Conservation (phyloP, 2,888 invertebrate species). For the Eristalinus aeneus region DNA sequence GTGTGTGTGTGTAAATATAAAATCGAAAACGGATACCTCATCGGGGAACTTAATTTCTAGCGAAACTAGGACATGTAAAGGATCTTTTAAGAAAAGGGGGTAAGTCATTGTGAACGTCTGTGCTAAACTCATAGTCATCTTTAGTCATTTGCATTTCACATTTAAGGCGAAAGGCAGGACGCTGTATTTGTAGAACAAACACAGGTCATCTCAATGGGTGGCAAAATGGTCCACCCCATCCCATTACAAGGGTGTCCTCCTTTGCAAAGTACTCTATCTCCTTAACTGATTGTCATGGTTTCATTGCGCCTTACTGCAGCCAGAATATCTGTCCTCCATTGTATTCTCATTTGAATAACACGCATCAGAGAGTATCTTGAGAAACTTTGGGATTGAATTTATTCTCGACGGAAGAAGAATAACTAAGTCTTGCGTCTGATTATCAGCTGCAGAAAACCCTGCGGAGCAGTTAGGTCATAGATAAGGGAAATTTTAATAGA, state of each 20-base stretch:
- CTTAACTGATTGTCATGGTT: conserved; percentile 11
- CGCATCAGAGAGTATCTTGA: not conserved
- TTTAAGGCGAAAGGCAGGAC: not conserved
- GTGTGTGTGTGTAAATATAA: conserved; percentile 41
- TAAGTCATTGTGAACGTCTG: conserved; percentile 37
- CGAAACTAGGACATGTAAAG: conserved; percentile 71
- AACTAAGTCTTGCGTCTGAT: not conserved
- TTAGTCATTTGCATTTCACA: conserved; percentile 9
- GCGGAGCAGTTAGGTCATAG: conserved; percentile 17
- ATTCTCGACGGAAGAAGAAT: not conserved
- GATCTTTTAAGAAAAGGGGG: conserved; percentile 69
- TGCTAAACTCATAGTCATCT: not conserved
- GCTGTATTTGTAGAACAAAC: conserved; percentile 32
- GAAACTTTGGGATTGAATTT: not conserved
- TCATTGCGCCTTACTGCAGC: conserved; percentile 4
- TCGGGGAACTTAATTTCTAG: conserved; percentile 53
- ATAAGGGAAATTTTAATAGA: not conserved
- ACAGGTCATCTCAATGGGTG: conserved; percentile 24
- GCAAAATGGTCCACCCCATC: conserved; percentile 6
- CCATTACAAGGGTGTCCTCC: conserved; percentile 15
- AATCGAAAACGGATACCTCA: conserved; percentile 66
- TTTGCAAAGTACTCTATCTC: not conserved
- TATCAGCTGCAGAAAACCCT: conserved; percentile 5
- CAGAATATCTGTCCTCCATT: not conserved
- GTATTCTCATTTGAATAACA: conserved; percentile 23